Base-by-base conservation (phyloP, 2,113 vertebrate genomes). In the Catharus minimus region DNA sequence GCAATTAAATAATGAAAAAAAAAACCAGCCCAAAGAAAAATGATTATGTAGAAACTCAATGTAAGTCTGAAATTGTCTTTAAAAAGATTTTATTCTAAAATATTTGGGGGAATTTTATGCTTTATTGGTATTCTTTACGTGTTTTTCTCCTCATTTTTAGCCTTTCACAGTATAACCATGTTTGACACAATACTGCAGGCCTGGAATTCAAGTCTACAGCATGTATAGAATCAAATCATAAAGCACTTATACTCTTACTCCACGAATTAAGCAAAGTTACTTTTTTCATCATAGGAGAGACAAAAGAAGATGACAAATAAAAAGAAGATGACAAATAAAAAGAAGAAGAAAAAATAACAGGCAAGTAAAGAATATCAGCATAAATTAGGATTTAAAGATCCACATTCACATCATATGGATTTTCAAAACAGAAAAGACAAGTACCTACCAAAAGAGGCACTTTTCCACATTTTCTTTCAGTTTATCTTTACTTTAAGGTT, bases 131-230 rank as follows among this genome's bases (percentile, higher is more conserved):
- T 91, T 95, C 67, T 50, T 94, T 62, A 75, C 72, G 23, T 56
- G 30, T 38, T 93, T 96, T 83, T 92, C 73, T 94, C 80, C 88
- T 90, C 67, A 64, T 90, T 95, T 95, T 88, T 82, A 82, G 47
- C 86, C 61, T 91, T 93, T 94, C 69, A 50, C 46, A 77, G 47
- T 85, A 75, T 75, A 95, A 78, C 67, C 67, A 58, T 86, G 53
- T 82, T 75, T 93, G 38, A 33, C 66, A 83, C 53, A 95, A 95
- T 91, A 47, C 82, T 93, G 18, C 26, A 92, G 49, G 39, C 50
- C 68, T 53, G 9, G 38, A 92, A 93, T 65, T 79, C 80, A 90
- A 82, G 47, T 43, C 56, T 57, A 28, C 3, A 72, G 15, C 12
- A 52, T n/a, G 6, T 56, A 58, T 50, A 23, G 41, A 89, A 88